phyloP scores from a whole-genome alignment of 2,113 vertebrate species.

The Sphaerodactylus townsendi region DNA sequence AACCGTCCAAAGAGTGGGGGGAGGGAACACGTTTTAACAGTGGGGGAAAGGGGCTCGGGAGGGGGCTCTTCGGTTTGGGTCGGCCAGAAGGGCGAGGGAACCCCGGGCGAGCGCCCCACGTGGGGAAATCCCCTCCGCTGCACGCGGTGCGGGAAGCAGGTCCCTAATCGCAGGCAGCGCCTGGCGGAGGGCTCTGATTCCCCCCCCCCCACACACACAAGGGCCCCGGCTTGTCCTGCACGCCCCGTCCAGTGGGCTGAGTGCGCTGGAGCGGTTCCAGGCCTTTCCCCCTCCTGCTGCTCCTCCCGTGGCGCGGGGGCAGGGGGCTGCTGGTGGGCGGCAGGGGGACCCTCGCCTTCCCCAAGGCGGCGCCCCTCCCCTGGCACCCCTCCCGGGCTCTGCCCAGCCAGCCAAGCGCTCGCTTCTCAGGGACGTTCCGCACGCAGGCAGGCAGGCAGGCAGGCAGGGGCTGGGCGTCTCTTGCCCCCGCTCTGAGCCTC shows the following conservation, averaged over 20 bases:
- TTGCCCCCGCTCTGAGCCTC: slow-evolving; percentile 50
- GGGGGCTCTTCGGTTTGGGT: not conserved
- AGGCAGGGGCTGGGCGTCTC: slow-evolving; percentile 42
- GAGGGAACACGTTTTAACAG: too few relatives aligned
- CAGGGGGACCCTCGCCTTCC: not conserved
- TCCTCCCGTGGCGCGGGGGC: not conserved
- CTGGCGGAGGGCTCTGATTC: not conserved
- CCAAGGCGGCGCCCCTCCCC: slow-evolving; percentile 12
- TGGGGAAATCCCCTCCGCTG: not conserved
- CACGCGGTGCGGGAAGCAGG: not conserved
- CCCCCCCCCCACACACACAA: too few relatives aligned
- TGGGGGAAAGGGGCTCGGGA: too few relatives aligned
- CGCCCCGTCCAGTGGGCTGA: not conserved
- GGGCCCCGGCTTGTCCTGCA: too few relatives aligned
- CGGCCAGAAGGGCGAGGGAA: too few relatives aligned
- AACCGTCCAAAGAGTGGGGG: too few relatives aligned
- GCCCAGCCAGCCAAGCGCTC: not conserved
- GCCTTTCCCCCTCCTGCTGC: not conserved
- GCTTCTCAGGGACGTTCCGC: slow-evolving; percentile 12
- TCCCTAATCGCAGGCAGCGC: too few relatives aligned
- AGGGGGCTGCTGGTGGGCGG: not conserved
- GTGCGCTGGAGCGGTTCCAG: not conserved
- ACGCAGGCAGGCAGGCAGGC: slow-evolving; percentile 42
- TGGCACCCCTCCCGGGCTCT: slow-evolving; percentile 31
- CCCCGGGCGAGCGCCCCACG: not conserved